These are phyloP conservation scores for Babyrousa celebensis DNA, from an alignment of 2,797 vertebrate species.

Conservation along the genomic window DNA sequence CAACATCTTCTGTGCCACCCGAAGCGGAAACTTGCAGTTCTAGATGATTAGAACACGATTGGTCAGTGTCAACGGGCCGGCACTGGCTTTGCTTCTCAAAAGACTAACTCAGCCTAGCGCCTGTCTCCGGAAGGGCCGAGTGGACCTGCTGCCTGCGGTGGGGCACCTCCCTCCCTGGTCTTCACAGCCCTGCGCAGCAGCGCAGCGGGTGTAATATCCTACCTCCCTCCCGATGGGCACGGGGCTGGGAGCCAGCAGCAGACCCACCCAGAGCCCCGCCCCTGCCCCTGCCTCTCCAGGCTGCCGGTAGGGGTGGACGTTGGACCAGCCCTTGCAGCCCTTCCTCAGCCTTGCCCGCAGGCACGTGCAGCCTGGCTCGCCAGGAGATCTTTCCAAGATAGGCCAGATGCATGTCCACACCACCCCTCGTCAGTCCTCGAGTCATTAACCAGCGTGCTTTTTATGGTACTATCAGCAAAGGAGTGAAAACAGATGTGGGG, in stretches of 20 bases:
- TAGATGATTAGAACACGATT: constrained; percentile 93
- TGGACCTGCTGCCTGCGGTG: not conserved
- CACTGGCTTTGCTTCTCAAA: constrained; percentile 73
- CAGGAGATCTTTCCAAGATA: constrained; percentile 9
- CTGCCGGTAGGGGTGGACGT: not conserved
- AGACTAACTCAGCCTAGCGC: constrained; percentile 66
- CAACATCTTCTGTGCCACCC: constrained; percentile 89
- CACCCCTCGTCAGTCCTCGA: constrained; percentile 67
- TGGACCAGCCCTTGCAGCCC: constrained; percentile 64
- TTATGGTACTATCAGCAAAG: constrained; percentile 79
- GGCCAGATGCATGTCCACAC: constrained; percentile 45
- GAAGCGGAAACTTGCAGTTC: constrained; percentile 89
- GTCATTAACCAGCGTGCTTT: constrained; percentile 78
- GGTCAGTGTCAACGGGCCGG: constrained; percentile 89
- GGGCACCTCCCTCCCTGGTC: constrained; percentile 1
- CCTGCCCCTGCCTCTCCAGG: constrained; percentile 19
- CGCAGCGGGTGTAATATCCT: not conserved
- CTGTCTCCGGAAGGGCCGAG: not conserved
- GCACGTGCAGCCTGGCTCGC: constrained; percentile 64
- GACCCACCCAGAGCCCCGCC: not conserved
- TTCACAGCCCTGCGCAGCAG: not conserved
- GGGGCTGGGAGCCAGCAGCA: not conserved
- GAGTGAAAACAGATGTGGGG: constrained; percentile 81
- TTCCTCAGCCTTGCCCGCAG: constrained; percentile 52
- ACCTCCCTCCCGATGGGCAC: not conserved